Conservation (phyloP, 2,797 vertebrate genomes). For the Trematomus bernacchii region DNA sequence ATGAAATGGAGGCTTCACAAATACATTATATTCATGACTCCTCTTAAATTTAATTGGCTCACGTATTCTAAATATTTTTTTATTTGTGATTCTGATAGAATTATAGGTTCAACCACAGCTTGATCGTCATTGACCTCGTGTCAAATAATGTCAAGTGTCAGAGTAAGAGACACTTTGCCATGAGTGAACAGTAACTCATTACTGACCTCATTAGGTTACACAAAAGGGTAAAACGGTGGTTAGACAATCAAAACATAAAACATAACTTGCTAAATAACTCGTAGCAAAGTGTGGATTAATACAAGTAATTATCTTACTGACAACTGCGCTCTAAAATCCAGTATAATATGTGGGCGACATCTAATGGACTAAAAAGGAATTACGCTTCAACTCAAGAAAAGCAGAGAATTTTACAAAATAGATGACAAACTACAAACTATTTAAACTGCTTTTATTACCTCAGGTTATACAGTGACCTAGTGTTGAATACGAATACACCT, state of each 20-base stretch:
- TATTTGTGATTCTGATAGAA: not conserved
- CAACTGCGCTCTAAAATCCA: not conserved
- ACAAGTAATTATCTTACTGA: not conserved
- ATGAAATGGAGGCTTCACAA: slow-evolving; percentile 14
- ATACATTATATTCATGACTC: not conserved
- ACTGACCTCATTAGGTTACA: not conserved
- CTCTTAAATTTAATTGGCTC: slow-evolving; percentile 20
- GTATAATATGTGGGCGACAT: slow-evolving; percentile 52
- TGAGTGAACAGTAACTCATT: not conserved
- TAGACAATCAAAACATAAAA: not conserved
- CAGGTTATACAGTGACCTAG: slow-evolving; percentile 46
- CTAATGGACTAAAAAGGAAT: slow-evolving; percentile 57
- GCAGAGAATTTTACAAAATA: not conserved
- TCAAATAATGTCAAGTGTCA: not conserved
- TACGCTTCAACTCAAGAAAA: not conserved
- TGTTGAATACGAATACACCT: slow-evolving; percentile 30
- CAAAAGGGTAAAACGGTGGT: not conserved
- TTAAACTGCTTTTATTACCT: slow-evolving; percentile 59
- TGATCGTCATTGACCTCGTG: slow-evolving; percentile 15
- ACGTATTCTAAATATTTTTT: not conserved
- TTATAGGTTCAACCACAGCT: not conserved
- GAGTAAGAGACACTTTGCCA: slow-evolving; percentile 10
- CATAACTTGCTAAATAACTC: not conserved
- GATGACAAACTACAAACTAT: slow-evolving; percentile 37
- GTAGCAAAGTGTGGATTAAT: not conserved